Base-by-base conservation (phyloP, 2,888 invertebrate species). In the Nomada flava region DNA sequence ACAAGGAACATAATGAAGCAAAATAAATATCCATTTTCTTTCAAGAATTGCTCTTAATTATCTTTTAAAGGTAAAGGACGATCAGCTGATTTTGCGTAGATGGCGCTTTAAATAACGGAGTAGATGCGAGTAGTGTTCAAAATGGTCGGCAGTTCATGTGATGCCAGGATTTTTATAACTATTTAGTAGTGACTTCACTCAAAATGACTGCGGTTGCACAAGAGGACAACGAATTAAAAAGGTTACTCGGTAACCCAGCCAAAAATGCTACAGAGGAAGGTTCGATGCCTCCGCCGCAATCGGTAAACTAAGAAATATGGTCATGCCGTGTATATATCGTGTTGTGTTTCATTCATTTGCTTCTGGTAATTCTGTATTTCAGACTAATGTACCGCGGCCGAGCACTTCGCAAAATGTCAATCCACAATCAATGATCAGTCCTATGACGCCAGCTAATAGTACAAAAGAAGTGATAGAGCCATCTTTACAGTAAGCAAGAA, bases 341-440 rank as follows among this genome's bases (percentile, higher is more conserved):
- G 36, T 52, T 15, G 3, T 15, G 18, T 20, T 4, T 15, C 47
- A 15, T 47, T 47, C 47, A 47, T 47, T 15, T 13, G 11, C 2
- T 47, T 47, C 47, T 47, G 10, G 20, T n/a, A 2, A 10, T 67
- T 81, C 60, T 76, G 2, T 29, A 73, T 86, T 85, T 18, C 36
- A 93, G 93, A 86, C 92, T 23, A 92, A 90, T 73, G 91, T 92
- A 1, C 92, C 93, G 5, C 91, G 91, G 50, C 93, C 92, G 1
- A 91, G 91, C 62, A 90, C 90, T 0, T 91, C 91, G 1, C 92
- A 92, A 82, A 92, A 85, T 85, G 71, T 84, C 23, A 85, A 90
- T 84, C 92, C 93, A 2, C 93, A 93, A 57, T 84, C 87, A 9
- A 76, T 85, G 42, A 92, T 93, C 90, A 86, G 29, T 59, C 90